Evolutionary conservation across 2,113 vertebrate genomes (phyloP).

Genomic region (Rhizomys pruinosus): DNA sequence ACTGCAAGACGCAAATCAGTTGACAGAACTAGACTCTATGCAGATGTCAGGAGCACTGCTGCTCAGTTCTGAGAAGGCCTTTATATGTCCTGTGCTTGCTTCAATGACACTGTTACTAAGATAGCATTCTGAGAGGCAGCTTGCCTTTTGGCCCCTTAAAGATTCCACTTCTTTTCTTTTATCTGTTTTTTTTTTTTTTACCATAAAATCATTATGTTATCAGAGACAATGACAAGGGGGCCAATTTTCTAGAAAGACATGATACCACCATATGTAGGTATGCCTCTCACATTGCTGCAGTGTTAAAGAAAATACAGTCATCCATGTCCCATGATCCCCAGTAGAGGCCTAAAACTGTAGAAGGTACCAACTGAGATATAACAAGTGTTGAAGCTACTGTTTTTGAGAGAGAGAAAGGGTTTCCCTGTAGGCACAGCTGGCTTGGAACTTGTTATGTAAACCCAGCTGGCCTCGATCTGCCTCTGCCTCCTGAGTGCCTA

Average conservation of each 20-base stretch:
- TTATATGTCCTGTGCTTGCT: not conserved
- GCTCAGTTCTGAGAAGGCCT: not conserved
- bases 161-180: not conserved
- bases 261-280: too few relatives aligned
- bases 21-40: not conserved
- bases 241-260: not conserved
- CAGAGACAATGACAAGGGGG: not conserved
- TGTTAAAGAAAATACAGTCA: not conserved
- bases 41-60: not conserved
- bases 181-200: not conserved
- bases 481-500: too few relatives aligned
- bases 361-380: not conserved
- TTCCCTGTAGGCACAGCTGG: too few relatives aligned
- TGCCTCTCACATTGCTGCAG: too few relatives aligned
- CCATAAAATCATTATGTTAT: not conserved
- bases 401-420: too few relatives aligned
- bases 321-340: not conserved
- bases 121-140: not conserved
- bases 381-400: not conserved
- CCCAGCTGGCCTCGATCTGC: too few relatives aligned
- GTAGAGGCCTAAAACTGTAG: too few relatives aligned
- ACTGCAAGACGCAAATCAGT: not conserved
- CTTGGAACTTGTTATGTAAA: too few relatives aligned
- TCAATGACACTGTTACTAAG: not conserved
- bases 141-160: not conserved